Conservation (phyloP, 1,140 invertebrate genomes). For the Metopolophium dirhodum region DNA sequence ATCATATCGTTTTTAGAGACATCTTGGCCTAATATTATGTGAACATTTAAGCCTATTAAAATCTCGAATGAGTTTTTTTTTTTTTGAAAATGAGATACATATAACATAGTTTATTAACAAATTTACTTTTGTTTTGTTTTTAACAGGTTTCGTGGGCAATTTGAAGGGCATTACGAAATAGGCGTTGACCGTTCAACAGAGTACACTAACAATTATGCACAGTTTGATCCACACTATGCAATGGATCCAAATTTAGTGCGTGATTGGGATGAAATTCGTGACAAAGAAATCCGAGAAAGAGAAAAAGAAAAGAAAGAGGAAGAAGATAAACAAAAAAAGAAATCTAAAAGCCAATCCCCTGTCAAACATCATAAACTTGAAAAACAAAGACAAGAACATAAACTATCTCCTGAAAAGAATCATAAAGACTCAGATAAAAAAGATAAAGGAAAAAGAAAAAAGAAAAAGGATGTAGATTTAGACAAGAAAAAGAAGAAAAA, state of each 20-base stretch:
- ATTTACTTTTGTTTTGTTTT: slow-evolving; percentile 41
- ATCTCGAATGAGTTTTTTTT: not conserved
- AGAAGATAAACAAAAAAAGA: slow-evolving; percentile 38
- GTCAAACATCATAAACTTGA: slow-evolving; percentile 46
- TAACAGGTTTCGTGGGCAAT: slow-evolving; percentile 30
- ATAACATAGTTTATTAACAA: not conserved
- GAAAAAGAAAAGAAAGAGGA: slow-evolving; percentile 56
- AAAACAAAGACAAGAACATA: slow-evolving; percentile 53
- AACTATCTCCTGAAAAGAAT: slow-evolving; percentile 59
- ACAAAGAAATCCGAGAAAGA: slow-evolving; percentile 42
- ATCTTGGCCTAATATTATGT: slow-evolving; percentile 19
- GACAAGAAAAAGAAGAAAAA: slow-evolving; percentile 65
- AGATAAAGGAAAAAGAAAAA: slow-evolving; percentile 59
- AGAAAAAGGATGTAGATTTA: slow-evolving; percentile 59
- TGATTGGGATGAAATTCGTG: slow-evolving; percentile 49
- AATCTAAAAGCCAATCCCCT: slow-evolving; percentile 38
- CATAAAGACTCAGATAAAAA: slow-evolving; percentile 59
- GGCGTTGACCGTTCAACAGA: not conserved
- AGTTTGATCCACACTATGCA: slow-evolving; percentile 49
- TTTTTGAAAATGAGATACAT: not conserved
- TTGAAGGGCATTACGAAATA: slow-evolving; percentile 32
- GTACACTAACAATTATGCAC: not conserved
- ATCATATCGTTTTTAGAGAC: slow-evolving; percentile 10
- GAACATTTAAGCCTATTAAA: not conserved
- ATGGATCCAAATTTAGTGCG: slow-evolving; percentile 53